Conservation (phyloP, 2,888 invertebrate genomes). For the Tetropium fuscum region DNA sequence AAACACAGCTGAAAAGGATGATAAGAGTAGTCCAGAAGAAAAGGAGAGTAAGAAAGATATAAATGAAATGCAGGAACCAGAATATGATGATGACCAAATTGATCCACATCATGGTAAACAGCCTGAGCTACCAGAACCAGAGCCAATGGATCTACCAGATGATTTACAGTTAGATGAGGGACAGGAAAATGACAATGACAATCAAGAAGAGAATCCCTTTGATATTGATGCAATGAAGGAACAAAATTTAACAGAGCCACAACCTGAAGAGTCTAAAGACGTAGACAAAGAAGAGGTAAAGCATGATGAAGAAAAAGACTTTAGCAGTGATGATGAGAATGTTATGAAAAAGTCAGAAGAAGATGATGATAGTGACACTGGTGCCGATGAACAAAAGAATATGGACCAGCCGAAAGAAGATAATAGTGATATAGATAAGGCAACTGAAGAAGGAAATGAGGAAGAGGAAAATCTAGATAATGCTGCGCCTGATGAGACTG, state of each 20-base stretch:
- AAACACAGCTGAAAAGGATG: constrained; percentile 63
- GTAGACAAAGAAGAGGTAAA: constrained; percentile 60
- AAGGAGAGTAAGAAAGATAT: constrained; percentile 74
- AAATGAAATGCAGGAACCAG: constrained; percentile 86
- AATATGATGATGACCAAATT: constrained; percentile 82
- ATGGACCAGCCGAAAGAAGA: constrained; percentile 55
- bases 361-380: constrained; percentile 59
- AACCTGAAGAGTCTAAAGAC: constrained; percentile 57
- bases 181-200: constrained; percentile 72
- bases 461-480: constrained; percentile 61
- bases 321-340: constrained; percentile 60
- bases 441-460: constrained; percentile 25
- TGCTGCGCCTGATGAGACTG: constrained; percentile 59
- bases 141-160: constrained; percentile 89
- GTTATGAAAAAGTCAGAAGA: constrained; percentile 60
- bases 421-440: constrained; percentile 33
- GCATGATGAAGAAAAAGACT: constrained; percentile 58
- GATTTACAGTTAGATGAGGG: constrained; percentile 85
- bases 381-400: constrained; percentile 56
- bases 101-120: constrained; percentile 88
- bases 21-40: constrained; percentile 70
- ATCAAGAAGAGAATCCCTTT: constrained; percentile 84
- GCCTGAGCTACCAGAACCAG: constrained; percentile 83
- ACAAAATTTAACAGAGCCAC: constrained; percentile 60
- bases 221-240: constrained; percentile 87